These are phyloP conservation scores for Odontamblyopus lacepedii DNA, from an alignment of 2,797 vertebrate genomes.

Conservation along the genomic window DNA sequence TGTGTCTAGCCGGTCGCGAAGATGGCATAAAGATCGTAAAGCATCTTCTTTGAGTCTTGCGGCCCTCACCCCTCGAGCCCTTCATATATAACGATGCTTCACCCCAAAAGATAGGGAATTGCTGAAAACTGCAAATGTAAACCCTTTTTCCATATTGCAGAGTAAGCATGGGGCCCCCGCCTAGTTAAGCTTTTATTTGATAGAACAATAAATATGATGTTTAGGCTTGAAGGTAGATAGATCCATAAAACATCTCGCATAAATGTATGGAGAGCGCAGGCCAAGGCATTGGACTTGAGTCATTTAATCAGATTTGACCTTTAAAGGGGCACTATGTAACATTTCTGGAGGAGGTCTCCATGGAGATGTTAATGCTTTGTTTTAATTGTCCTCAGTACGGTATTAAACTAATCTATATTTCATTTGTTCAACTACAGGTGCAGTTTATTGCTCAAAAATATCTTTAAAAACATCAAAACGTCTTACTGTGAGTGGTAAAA, in stretches of 20 bases:
- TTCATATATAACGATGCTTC: slow-evolving; percentile 21
- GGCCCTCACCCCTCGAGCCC: slow-evolving; percentile 22
- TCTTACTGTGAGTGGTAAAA: too few species aligned
- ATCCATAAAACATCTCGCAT: slow-evolving; percentile 2
- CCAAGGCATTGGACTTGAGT: neutral
- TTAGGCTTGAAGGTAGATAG: neutral
- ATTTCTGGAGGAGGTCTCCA: too few species aligned
- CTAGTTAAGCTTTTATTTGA: slow-evolving; percentile 23
- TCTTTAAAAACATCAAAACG: too few species aligned
- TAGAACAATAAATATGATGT: slow-evolving; percentile 2
- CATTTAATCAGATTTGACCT: slow-evolving; percentile 5
- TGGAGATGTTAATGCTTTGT: too few species aligned
- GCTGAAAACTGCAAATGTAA: slow-evolving; percentile 20
- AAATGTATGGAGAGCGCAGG: slow-evolving; percentile 3
- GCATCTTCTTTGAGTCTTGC: slow-evolving; percentile 45
- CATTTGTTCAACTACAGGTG: too few species aligned
- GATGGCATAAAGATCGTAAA: slow-evolving; percentile 58
- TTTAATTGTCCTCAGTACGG: too few species aligned
- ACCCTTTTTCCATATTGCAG: slow-evolving; percentile 1
- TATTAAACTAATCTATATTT: too few species aligned
- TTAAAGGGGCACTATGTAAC: neutral
- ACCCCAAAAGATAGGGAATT: slow-evolving; percentile 3
- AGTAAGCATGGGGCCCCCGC: neutral
- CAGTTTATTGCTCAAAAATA: too few species aligned
- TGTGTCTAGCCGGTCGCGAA: slow-evolving; percentile 54